Evolutionary conservation across 2,888 invertebrate species (phyloP), one percentile per base, ranked within the genome.

Genomic region (Drosophila multiciliata): DNA sequence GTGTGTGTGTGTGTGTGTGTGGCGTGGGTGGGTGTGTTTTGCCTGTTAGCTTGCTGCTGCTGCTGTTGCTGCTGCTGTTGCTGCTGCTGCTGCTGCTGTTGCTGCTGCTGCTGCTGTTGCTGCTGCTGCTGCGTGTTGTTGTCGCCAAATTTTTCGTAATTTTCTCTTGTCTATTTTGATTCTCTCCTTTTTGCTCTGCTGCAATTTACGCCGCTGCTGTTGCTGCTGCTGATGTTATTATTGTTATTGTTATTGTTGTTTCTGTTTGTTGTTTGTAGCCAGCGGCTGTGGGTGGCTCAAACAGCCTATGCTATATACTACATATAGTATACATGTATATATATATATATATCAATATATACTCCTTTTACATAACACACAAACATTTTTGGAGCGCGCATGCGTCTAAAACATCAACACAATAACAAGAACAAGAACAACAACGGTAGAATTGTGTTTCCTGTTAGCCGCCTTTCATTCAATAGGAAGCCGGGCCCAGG

Each of bases 221-320:
- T 73, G 50, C 35, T 76, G 59, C n/a, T 59, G 36, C 11, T 64
- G 52, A 42, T 23, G 2, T 45, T 23, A 45, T 45, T 45, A 15
- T 45, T 23, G 2, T 45, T 23, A 45, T 45, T 45, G 20, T 45
- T 45, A 45, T 45, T 45, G 20, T 23, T 45, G 45, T 8, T 45
- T 23, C 8, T 23, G 45, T 45, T 48, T 74, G 49, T 54, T 81
- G 57, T 55, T 65, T 40, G 54, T 53, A 58, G 64, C 66, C 84
- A 69, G 66, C 73, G 73, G 87, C 85, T 87, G 85, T 89, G 86
- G 87, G 89, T 89, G 86, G 86, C 76, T 42, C 38, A 60, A 55
- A 42, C 62, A 49, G 42, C 59, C 61, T 65, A 32, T 53, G 52
- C 11, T 72, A 60, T 8, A 33, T 23, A 48, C 15, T 33, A 53